Evolutionary conservation across 2,113 vertebrate species (phyloP).

Genomic region (Sebastes fasciatus): DNA sequence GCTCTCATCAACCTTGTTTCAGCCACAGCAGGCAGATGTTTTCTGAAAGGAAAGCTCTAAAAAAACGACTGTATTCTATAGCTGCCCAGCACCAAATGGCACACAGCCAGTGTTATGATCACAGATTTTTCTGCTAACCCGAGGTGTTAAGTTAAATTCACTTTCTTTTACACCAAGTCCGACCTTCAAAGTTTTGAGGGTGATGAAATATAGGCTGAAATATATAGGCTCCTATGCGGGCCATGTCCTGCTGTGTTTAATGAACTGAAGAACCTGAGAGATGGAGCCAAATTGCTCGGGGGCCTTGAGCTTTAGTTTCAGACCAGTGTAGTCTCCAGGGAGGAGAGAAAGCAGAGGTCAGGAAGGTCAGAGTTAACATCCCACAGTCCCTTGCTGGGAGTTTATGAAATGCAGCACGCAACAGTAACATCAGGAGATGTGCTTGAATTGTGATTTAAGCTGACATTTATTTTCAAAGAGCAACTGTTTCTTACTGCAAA

Average conservation of each 20-base stretch:
- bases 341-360: background rate
- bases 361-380: background rate
- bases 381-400: background rate
- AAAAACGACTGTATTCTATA: too few relatives aligned
- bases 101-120: background rate
- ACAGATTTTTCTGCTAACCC: background rate
- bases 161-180: background rate
- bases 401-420: background rate
- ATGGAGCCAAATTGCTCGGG: constrained; percentile 12
- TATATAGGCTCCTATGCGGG: background rate
- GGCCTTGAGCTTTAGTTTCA: constrained; percentile 21
- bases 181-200: background rate
- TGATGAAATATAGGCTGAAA: background rate
- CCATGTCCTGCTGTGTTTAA: constrained; percentile 10
- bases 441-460: background rate
- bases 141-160: background rate
- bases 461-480: background rate
- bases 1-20: background rate
- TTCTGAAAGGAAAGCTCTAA: background rate
- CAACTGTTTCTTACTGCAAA: background rate
- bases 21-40: background rate
- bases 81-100: background rate
- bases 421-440: background rate
- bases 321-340: background rate
- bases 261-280: constrained; percentile 25